Percentiles rank a stretch among this genome's conserved stretches.
Evolutionary conservation across 2,797 vertebrate genomes (phyloP).

Genomic region (Sebastes hopkinsi): DNA sequence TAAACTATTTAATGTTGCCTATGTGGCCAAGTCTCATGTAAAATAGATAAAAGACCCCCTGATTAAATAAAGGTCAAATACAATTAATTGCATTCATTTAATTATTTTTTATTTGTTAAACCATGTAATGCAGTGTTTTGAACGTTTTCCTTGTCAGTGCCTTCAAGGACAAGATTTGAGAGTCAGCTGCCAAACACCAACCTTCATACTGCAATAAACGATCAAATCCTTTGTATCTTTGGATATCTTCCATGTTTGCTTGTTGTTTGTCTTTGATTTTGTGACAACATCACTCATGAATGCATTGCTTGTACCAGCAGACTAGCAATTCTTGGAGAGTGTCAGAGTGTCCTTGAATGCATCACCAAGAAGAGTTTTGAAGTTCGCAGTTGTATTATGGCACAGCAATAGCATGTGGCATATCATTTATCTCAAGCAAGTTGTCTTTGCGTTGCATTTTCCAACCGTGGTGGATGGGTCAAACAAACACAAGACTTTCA

Average conservation of each 20-base stretch:
- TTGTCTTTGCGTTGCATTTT: background rate
- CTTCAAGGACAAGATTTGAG: background rate
- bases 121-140: background rate
- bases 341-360: constrained; percentile 17
- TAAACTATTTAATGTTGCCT: background rate
- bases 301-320: background rate
- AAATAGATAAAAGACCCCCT: background rate
- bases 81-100: background rate
- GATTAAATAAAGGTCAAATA: background rate
- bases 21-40: background rate
- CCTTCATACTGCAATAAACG: background rate
- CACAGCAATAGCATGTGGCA: background rate
- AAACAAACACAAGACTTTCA: too few species aligned
- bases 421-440: background rate
- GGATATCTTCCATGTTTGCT: constrained; percentile 9
- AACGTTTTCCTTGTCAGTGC: background rate
- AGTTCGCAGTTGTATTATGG: background rate
- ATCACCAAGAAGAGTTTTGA: background rate
- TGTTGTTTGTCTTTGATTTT: constrained; percentile 21
- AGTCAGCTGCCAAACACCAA: constrained; percentile 1
- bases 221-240: background rate
- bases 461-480: background rate
- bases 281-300: constrained; percentile 15
- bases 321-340: background rate
- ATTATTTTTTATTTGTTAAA: background rate